A percentile compares a stretch with the other conserved stretches of the same genome.
Conservation (phyloP, 2,888 invertebrate genomes). For the Pinctada fucata region DNA sequence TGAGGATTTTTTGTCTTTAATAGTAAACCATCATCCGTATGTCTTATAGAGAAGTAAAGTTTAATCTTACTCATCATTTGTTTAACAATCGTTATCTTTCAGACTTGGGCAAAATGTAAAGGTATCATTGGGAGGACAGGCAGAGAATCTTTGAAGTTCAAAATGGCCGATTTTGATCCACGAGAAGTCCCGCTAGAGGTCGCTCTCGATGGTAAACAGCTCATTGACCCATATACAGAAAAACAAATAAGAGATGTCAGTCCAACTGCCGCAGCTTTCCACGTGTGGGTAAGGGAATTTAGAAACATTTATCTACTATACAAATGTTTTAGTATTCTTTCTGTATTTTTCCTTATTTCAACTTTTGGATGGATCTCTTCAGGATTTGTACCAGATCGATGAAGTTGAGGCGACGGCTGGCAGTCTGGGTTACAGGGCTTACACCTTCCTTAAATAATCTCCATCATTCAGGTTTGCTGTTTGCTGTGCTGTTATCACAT, state of each 20-base stretch:
- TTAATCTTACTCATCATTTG: no score
- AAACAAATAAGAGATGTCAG: constrained; percentile 69
- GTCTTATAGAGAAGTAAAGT: neutral
- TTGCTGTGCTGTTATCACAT: neutral
- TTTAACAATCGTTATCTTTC: neutral
- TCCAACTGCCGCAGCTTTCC: constrained; percentile 72
- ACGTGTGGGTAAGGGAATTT: constrained; percentile 64
- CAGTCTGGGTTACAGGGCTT: constrained; percentile 15
- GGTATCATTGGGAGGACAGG: constrained; percentile 69
- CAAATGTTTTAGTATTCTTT: no score
- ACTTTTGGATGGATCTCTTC: neutral
- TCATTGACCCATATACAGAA: constrained; percentile 54
- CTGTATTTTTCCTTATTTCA: no score
- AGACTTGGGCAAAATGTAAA: constrained; percentile 65
- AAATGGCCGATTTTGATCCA: constrained; percentile 67
- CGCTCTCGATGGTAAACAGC: constrained; percentile 57
- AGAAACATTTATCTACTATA: neutral
- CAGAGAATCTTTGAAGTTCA: constrained; percentile 68
- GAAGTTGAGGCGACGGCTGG: constrained; percentile 30
- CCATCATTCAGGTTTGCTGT: neutral
- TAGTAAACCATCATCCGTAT: neutral
- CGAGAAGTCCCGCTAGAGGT: constrained; percentile 50
- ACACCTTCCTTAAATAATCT: neutral
- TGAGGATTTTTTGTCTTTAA: neutral
- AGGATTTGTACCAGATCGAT: constrained; percentile 22